Base-by-base conservation (phyloP, 2,797 vertebrate genomes). In the Lutjanus argentimaculatus region DNA sequence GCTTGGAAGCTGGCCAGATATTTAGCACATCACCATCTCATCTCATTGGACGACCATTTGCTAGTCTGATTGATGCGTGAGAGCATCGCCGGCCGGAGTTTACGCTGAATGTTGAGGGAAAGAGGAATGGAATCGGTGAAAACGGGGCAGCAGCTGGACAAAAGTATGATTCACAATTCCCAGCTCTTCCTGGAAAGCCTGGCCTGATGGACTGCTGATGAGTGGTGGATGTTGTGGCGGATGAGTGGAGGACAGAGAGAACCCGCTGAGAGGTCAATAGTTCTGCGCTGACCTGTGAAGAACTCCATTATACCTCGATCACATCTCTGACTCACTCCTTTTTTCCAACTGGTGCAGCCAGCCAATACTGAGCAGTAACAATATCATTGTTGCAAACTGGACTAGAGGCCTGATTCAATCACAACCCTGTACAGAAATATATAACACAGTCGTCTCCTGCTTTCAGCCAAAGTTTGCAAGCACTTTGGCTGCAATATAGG, bases 271-370 rank as follows among this genome's bases (percentile, higher is more conserved):
- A 89, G 93, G 92, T 92, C 92, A 94, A 93, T 91, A 89, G 92
- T 93, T 92, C 90, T 88, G 82, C 82, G 62, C 72, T 94, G 94
- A 95, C 93, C 93, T 93, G 91, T 93, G 86, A 93, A 92, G 87
- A 95, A 94, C 88, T 93, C 93, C 90, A 93, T 95, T 94, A 93
- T 87, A 84, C 92, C 91, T 92, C 88, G 53, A 93, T 93, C 93
- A 92, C 89, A 89, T 92, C 89, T 90, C 88, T 82, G 85, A 76
- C 88, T 84, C 74, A 4, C 83, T 89, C 78, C 25, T 13, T 72
- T 75, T 84, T 79, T 65, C 77, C 51, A 74, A 87, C 73, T 61
- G 75, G 61, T 77, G 79, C 88, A 85, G 81, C 65, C 77, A 78
- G 77, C 84, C 84, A 84, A 86, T 80, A 64, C 79, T 2, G 81